Evolutionary conservation across 2,113 vertebrate species (phyloP).

Genomic region (Mormyrus iriodes): DNA sequence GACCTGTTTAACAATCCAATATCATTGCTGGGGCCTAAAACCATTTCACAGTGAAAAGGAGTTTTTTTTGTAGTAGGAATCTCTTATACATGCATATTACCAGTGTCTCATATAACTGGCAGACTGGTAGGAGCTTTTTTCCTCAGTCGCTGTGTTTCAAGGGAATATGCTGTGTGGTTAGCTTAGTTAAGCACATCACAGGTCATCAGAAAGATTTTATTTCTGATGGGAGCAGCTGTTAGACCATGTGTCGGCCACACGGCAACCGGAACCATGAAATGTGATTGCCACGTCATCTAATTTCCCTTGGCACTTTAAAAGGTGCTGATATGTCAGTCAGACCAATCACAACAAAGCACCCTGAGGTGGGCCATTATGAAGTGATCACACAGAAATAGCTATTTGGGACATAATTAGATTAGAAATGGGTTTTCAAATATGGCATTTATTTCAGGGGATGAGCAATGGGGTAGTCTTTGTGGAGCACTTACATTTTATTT

Average conservation of each 20-base stretch:
- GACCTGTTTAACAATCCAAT: not conserved
- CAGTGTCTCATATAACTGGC: not conserved
- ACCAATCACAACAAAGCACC: not conserved
- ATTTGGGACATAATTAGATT: not conserved
- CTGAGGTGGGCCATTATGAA: slow-evolving; percentile 5
- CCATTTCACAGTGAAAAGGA: not conserved
- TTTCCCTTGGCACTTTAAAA: not conserved
- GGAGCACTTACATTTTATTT: not conserved
- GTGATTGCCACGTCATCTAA: not conserved
- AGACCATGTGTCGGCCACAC: not conserved
- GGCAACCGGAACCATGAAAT: not conserved
- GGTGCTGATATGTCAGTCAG: not conserved
- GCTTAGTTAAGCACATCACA: not conserved
- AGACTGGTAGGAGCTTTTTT: not conserved
- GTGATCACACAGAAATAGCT: not conserved
- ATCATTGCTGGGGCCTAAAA: not conserved
- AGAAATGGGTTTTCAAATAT: not conserved
- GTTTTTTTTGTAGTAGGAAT: not conserved
- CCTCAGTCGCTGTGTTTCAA: not conserved
- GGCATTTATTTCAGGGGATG: not conserved
- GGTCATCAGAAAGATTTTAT: not conserved
- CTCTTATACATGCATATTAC: not conserved
- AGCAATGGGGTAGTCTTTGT: not conserved
- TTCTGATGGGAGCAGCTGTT: slow-evolving; percentile 8
- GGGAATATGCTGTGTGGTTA: not conserved